Conservation (phyloP, 2,797 vertebrate species). For the Urosaurus nigricauda region DNA sequence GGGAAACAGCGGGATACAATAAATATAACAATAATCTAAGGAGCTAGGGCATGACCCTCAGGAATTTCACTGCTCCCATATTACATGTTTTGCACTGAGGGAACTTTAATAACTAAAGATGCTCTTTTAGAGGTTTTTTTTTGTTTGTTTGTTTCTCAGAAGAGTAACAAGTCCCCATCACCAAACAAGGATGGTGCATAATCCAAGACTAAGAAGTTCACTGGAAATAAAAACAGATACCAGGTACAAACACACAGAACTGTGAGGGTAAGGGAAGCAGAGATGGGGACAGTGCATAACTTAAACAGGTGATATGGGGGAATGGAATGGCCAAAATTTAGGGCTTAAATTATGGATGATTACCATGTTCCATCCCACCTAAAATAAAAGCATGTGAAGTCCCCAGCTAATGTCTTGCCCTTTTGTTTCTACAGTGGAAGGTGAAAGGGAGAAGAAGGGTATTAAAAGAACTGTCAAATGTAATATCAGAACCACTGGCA, state of each 20-base stretch:
- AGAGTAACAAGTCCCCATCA: too few relatives aligned
- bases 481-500: too few relatives aligned
- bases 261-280: too few relatives aligned
- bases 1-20: too few relatives aligned
- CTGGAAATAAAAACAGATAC: neutral
- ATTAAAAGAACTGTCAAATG: too few relatives aligned
- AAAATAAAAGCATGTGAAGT: neutral
- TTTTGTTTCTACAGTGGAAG: neutral
- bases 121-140: too few relatives aligned
- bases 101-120: neutral
- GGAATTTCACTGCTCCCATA: neutral
- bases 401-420: neutral
- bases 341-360: neutral
- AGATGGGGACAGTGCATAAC: too few relatives aligned
- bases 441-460: neutral
- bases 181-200: neutral
- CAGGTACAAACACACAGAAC: neutral
- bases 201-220: neutral
- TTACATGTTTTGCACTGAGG: neutral
- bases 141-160: too few relatives aligned
- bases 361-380: too few relatives aligned
- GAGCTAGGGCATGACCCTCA: neutral
- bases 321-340: too few relatives aligned
- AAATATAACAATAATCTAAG: too few relatives aligned
- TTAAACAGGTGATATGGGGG: too few relatives aligned